Percentiles rank a stretch among this genome's conserved stretches.
phyloP scores from a whole-genome alignment of 2,888 invertebrate species.

The Aspidiotus destructor region DNA sequence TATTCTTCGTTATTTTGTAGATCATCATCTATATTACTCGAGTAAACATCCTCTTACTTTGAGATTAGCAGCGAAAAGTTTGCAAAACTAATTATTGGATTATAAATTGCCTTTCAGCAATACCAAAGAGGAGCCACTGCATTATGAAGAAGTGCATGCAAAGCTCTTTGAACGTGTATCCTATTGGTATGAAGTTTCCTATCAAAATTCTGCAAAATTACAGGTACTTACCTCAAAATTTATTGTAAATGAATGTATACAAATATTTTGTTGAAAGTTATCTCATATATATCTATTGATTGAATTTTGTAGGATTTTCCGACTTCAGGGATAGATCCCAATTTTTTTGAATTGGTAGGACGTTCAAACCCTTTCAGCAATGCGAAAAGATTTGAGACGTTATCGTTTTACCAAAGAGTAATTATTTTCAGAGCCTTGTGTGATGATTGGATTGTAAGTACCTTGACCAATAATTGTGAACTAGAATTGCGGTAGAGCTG shows the following conservation, averaged over 20 bases:
- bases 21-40: conserved; percentile 50
- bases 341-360: conserved; percentile 49
- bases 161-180: no score
- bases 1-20: conserved; percentile 47
- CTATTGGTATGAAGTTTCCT: no score
- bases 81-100: background rate
- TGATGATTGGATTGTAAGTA: conserved; percentile 41
- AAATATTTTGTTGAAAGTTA: no score
- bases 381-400: conserved; percentile 45
- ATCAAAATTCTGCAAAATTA: no score
- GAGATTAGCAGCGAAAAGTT: background rate
- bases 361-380: conserved; percentile 45
- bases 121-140: background rate
- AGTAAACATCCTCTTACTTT: conserved; percentile 39
- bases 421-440: conserved; percentile 51
- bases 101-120: no score
- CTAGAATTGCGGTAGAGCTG: background rate
- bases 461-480: background rate
- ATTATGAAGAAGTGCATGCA: background rate
- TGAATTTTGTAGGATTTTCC: conserved; percentile 43
- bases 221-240: no score
- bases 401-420: conserved; percentile 47
- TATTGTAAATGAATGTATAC: no score
- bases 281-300: no score
- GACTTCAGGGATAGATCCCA: conserved; percentile 47